Evolutionary conservation across 2,797 vertebrate species (phyloP).

Genomic region (Spinibarbus caldwelli): DNA sequence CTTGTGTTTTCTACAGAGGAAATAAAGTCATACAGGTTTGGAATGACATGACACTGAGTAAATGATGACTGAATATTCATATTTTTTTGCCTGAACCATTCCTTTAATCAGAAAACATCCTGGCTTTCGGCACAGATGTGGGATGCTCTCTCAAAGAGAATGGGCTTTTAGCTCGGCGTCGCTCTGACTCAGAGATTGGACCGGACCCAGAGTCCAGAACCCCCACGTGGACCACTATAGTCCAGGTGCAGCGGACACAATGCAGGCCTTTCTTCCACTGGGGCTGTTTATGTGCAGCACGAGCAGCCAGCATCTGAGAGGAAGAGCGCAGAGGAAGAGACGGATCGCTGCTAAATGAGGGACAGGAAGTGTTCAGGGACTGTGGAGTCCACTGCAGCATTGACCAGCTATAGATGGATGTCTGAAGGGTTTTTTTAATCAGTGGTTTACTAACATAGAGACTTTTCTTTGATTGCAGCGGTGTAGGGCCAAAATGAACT

Average conservation of each 20-base stretch:
- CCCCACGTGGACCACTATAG: background rate
- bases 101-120: background rate
- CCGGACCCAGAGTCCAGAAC: conserved; percentile 27
- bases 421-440: background rate
- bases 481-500: too few species aligned
- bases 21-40: background rate
- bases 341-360: conserved; percentile 15
- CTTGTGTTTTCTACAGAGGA: background rate
- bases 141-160: conserved; percentile 11
- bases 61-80: background rate
- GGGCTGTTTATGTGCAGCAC: conserved; percentile 36
- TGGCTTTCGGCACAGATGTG: conserved; percentile 22
- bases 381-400: background rate
- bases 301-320: conserved; percentile 31
- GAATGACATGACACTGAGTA: background rate
- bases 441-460: background rate
- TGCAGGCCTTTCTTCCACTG: conserved; percentile 55
- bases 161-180: background rate
- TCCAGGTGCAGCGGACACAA: conserved; percentile 59
- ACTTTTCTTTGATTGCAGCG: background rate
- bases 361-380: conserved; percentile 23
- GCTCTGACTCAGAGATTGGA: conserved; percentile 34
- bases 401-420: conserved; percentile 10
- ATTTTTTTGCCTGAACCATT: background rate
- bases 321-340: conserved; percentile 37